These are phyloP conservation scores for Gari tellinella DNA, from an alignment of 2,888 invertebrate species.

Conservation along the genomic window DNA sequence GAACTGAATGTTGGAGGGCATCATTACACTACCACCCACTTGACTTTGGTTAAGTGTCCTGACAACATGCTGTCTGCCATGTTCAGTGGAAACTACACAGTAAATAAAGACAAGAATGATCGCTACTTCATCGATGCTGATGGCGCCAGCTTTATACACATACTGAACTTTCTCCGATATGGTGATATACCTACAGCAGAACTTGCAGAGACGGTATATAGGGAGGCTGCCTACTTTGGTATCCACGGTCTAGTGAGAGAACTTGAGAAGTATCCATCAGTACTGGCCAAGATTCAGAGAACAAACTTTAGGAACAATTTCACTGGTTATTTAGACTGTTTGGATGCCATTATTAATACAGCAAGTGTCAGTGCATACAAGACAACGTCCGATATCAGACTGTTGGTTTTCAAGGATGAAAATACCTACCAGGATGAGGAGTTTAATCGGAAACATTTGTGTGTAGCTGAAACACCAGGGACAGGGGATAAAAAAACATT, in stretches of 20 bases:
- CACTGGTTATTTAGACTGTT: conserved; percentile 64
- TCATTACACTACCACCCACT: conserved; percentile 74
- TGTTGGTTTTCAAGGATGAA: conserved; percentile 54
- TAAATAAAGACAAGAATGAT: conserved; percentile 75
- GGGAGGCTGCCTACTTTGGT: conserved; percentile 80
- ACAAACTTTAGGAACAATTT: conserved; percentile 65
- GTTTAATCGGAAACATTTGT: conserved; percentile 62
- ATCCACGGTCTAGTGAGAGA: conserved; percentile 70
- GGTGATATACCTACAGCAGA: conserved; percentile 74
- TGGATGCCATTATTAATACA: conserved; percentile 60
- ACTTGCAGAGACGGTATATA: conserved; percentile 69
- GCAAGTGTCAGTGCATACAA: conserved; percentile 39
- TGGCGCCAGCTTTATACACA: conserved; percentile 75
- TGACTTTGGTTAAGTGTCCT: conserved; percentile 74
- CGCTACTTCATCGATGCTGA: conserved; percentile 82
- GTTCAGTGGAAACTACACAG: conserved; percentile 80
- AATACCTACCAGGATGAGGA: conserved; percentile 41
- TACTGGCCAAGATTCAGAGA: conserved; percentile 68
- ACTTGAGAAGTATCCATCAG: conserved; percentile 71
- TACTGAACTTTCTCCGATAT: conserved; percentile 78
- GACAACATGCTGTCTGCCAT: conserved; percentile 81
- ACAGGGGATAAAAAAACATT: conserved; percentile 27
- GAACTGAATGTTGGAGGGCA: conserved; percentile 81
- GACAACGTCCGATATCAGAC: conserved; percentile 50
- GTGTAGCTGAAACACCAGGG: conserved; percentile 44